Percentiles rank a stretch among this genome's conserved stretches.
Evolutionary conservation across 2,113 vertebrate species (phyloP).

Genomic region (Triplophysa siluroides): DNA sequence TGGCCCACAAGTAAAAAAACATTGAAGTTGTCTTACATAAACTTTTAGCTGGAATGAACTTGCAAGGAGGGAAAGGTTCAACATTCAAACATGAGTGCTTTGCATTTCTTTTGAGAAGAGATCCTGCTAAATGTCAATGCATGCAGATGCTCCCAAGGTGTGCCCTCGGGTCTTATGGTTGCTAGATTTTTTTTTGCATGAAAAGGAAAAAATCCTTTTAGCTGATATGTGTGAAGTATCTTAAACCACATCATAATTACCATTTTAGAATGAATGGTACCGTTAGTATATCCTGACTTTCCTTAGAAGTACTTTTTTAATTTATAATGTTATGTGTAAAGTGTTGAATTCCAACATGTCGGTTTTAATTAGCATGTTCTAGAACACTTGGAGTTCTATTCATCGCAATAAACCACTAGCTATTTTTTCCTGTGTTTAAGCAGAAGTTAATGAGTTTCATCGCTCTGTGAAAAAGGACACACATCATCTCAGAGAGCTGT

Average conservation of each 20-base stretch:
- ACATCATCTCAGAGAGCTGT: background rate
- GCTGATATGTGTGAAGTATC: no score
- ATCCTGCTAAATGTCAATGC: slow-evolving; percentile 29
- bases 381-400: no score
- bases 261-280: no score
- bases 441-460: background rate
- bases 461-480: background rate
- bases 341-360: no score
- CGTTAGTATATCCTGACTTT: no score
- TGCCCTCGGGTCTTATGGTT: slow-evolving; percentile 3
- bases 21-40: background rate
- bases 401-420: no score
- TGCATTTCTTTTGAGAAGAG: slow-evolving; percentile 10
- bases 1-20: slow-evolving; percentile 6
- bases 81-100: slow-evolving; percentile 10
- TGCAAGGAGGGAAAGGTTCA: background rate
- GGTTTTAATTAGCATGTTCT: no score
- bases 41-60: slow-evolving; percentile 13
- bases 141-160: slow-evolving; percentile 13
- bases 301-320: no score
- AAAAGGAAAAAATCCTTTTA: no score
- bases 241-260: no score
- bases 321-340: no score
- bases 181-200: background rate
- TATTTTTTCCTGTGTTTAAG: background rate